These are phyloP conservation scores for Heliconius congener DNA, from an alignment of 1,140 invertebrate species.

Conservation along the genomic window DNA sequence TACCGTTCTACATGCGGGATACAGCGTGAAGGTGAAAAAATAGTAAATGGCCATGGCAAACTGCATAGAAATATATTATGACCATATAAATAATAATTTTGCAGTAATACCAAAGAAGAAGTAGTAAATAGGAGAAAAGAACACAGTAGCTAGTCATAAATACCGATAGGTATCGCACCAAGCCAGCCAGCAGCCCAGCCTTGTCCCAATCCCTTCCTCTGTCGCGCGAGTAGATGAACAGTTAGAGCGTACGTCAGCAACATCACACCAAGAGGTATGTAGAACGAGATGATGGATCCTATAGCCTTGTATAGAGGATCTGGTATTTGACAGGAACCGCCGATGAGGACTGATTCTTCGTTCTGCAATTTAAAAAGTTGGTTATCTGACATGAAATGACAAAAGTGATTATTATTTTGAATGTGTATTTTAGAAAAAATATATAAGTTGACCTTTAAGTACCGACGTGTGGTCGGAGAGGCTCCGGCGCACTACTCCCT, in stretches of 20 bases:
- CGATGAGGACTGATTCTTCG: conserved; percentile 89
- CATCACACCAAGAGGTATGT: conserved; percentile 97
- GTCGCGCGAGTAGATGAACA: conserved; percentile 89
- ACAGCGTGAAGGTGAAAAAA: too few species aligned
- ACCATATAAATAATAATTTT: too few species aligned
- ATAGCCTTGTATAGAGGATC: conserved; percentile 95
- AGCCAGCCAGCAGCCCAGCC: conserved; percentile 83
- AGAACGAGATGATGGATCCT: conserved; percentile 96
- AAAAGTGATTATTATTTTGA: not conserved
- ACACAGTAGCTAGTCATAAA: conserved; percentile 42
- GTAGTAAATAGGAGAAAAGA: not conserved
- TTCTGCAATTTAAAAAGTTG: conserved; percentile 80
- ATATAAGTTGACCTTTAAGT: too few species aligned
- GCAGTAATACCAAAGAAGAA: not conserved
- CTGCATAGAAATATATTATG: too few species aligned
- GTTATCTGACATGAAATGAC: not conserved
- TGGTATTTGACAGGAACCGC: conserved; percentile 91
- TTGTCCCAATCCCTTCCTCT: conserved; percentile 87
- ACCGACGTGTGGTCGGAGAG: too few species aligned
- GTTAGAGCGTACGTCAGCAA: conserved; percentile 95
- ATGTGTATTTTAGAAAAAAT: not conserved
- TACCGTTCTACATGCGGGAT: too few species aligned
- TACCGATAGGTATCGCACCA: conserved; percentile 82
- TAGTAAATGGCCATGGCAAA: too few species aligned
- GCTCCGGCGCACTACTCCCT: too few species aligned